A percentile compares a stretch with the other conserved stretches of the same genome.
These are phyloP conservation scores for Diplodus puntazzo DNA, from an alignment of 2,797 vertebrate species.

Conservation along the genomic window DNA sequence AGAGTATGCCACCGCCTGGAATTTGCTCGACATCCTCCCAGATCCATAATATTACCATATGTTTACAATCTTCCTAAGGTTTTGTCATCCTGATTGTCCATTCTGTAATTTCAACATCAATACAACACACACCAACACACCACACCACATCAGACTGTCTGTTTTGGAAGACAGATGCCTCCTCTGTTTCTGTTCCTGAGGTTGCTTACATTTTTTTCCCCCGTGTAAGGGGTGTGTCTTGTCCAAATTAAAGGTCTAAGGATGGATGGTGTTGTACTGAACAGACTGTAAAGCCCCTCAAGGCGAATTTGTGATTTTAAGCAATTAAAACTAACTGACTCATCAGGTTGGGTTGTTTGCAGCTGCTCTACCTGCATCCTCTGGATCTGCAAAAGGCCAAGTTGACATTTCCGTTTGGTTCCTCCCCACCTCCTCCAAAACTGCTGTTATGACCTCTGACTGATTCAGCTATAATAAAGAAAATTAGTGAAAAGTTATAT, in stretches of 20 bases:
- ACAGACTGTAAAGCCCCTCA: not conserved
- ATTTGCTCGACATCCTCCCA: not conserved
- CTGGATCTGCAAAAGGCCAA: conserved; percentile 76
- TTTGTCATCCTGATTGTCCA: not conserved
- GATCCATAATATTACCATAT: not conserved
- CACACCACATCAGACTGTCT: not conserved
- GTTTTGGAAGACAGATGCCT: not conserved
- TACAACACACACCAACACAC: not conserved
- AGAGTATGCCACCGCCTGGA: not conserved
- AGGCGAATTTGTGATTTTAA: not conserved
- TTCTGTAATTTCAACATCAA: not conserved
- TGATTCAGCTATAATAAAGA: conserved; percentile 37
- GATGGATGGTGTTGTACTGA: not conserved
- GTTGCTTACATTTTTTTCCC: not conserved
- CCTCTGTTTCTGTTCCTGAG: not conserved
- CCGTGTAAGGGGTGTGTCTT: not conserved
- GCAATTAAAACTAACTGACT: not conserved
- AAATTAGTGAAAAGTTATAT: not conserved
- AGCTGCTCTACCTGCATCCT: conserved; percentile 83
- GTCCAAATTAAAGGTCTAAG: not conserved
- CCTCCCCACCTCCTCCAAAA: conserved; percentile 78
- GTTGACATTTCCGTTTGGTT: conserved; percentile 82
- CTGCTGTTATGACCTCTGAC: conserved; percentile 60
- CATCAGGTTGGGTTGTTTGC: not conserved
- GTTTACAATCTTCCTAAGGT: not conserved